Evolutionary conservation across 2,113 vertebrate species (phyloP), one percentile per base, ranked within the genome.

Genomic region (Bungarus multicinctus): DNA sequence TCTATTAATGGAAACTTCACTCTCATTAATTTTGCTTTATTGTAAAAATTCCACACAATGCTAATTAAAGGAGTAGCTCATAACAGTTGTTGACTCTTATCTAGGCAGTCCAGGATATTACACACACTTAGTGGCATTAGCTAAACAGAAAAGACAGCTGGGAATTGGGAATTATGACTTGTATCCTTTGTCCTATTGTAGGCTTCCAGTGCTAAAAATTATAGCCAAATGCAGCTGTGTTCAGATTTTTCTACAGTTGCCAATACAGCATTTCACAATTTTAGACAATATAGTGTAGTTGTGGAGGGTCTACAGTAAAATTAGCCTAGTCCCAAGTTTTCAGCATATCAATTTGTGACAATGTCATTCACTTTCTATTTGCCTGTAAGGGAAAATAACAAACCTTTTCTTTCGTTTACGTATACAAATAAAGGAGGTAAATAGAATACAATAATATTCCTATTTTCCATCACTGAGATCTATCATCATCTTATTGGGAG

Each of bases 61-160:
- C 64, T 85, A 92, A 89, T 92, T 89, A 85, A 89, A 92, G 50
- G 87, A 92, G 34, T 53, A 50, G 39, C 39, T 92, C 53, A 27
- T 89, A 85, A 22, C 12, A 92, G 39, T 50, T 85, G 88, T 25
- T 85, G 52, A 81, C 88, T 85, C 60, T 89, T 89, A 92, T 89
- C 92, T 92, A 53, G 30, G 22, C 87, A 45, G 11, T 7, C 52
- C 52, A 85, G 64, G 39, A 58, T 85, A 85, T 89, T 92, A 92
- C 52, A 89, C 6, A n/a, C n/a, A 85, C 87, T 81, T 92, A 89
- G 64, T 57, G 18, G 91, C 20, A 89, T 85, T 89, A 88, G 52
- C 10, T 23, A 92, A 89, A 89, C 25, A 89, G 60, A 81, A 89
- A 92, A 89, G 58, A 47, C 52, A 89, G 50, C 87, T 92, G 60